Evolutionary conservation across 2,113 vertebrate genomes (phyloP), one percentile per base, ranked within the genome.

Genomic region (Opisthocomus hoazin): DNA sequence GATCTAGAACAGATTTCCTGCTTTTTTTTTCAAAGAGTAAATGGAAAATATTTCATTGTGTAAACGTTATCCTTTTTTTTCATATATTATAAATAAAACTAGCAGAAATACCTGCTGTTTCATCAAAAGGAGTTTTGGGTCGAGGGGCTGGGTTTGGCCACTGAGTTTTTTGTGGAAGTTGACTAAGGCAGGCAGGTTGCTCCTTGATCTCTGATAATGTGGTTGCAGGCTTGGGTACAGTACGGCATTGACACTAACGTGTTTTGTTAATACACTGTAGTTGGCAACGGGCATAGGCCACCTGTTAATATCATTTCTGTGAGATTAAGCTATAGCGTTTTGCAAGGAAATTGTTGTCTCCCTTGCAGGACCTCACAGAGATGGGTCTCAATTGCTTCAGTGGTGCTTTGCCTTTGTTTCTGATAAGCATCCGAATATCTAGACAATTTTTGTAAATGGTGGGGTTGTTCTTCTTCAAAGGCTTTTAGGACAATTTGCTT

Each of bases 211-310:
- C 63, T 39, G 32, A n/a, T 58, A 54, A 51, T 54, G 15, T 34
- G 10, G 4, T 64, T 74, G 54, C 58, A 77, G 76, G 12, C 22
- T 79, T 74, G 58, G 15, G 6, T n/a, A 20, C 6, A 45, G 45
- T 45, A 39, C 9, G 69, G 54, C 26, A 34, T 13, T 3, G 3
- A 8, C 60, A 51, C 27, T 64, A 46, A 50, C 0, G 0, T 66
- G 14, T 39, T 89, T 74, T 45, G 9, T 83, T 81, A 36, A 26
- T 53, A 2, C 26, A 7, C 5, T 69, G 74, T n/a, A 36, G 34
- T 18, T 74, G 54, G 6, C 54, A 65, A 30, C 58, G 86, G 24
- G 26, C 24, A 8, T 39, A 13, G 45, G 8, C 45, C 37, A n/a
- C 19, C 48, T 70, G 66, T 37, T 48, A 54, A n/a, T 26, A 11